phyloP scores from a whole-genome alignment of 1,140 invertebrate genomes.

The Hirudo medicinalis region DNA sequence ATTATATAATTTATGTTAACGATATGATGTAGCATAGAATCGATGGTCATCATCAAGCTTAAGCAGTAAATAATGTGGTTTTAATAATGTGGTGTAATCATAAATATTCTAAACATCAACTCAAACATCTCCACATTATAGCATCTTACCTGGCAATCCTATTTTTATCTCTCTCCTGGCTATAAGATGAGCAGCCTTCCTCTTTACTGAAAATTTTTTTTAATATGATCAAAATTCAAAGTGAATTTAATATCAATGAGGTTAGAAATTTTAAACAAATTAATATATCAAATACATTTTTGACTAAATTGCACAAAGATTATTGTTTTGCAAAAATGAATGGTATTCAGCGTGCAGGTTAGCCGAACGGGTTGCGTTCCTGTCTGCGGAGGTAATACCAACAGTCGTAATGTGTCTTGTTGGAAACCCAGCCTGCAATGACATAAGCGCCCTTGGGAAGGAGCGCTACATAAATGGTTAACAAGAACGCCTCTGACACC shows the following conservation, averaged over 20 bases:
- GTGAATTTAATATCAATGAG: neutral
- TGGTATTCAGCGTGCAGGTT: too few species aligned
- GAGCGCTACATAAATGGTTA: too few species aligned
- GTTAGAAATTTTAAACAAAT: neutral
- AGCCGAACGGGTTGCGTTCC: too few species aligned
- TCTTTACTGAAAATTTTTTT: constrained; percentile 2
- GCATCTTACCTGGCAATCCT: constrained; percentile 11
- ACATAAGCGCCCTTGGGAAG: too few species aligned
- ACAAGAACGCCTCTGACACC: too few species aligned
- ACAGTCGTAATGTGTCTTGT: too few species aligned
- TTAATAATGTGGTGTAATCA: neutral
- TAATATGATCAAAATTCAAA: neutral
- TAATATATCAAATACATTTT: neutral
- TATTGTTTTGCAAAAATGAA: too few species aligned
- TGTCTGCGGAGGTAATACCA: too few species aligned
- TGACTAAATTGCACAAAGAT: too few species aligned
- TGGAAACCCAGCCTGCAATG: too few species aligned
- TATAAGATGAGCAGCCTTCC: constrained; percentile 15
- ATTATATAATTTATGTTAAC: neutral
- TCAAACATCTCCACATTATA: neutral
- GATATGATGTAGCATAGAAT: neutral
- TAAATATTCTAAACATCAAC: neutral
- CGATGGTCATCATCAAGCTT: neutral
- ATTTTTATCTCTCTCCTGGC: constrained; percentile 18
- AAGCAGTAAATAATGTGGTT: neutral